Conservation (phyloP, 2,888 invertebrate species). For the Ochropleura leucogaster region DNA sequence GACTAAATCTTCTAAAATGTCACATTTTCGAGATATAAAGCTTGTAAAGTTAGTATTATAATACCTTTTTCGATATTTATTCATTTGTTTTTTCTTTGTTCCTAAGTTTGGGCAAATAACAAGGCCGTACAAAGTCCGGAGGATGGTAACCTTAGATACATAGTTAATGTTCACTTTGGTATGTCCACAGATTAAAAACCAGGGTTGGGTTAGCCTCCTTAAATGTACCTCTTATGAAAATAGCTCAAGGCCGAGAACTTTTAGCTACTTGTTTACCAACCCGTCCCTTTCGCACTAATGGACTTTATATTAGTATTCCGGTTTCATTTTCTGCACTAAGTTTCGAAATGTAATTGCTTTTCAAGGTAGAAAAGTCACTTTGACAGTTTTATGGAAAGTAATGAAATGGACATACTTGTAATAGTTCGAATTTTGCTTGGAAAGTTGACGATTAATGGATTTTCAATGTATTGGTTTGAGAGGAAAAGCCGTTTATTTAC, state of each 20-base stretch:
- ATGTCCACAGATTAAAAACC: neutral
- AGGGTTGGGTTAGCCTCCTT: conserved; percentile 12
- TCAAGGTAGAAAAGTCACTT: conserved; percentile 21
- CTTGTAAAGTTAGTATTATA: no score
- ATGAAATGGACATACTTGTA: neutral
- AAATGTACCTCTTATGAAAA: conserved; percentile 27
- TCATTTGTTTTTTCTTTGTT: neutral
- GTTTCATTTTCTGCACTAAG: conserved; percentile 21
- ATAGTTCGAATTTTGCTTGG: neutral
- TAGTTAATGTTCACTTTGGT: neutral
- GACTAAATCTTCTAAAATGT: no score
- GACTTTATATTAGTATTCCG: conserved; percentile 29
- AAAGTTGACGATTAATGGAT: neutral
- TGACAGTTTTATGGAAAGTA: neutral
- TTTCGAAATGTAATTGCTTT: conserved; percentile 27
- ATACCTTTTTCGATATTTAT: no score
- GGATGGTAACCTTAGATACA: neutral
- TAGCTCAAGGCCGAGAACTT: conserved; percentile 10
- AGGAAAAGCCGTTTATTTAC: neutral
- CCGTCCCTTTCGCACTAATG: conserved; percentile 26
- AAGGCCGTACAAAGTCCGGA: neutral
- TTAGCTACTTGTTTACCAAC: conserved; percentile 38
- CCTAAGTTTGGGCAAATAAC: neutral
- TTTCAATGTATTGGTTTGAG: neutral
- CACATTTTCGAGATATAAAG: no score